Conservation (phyloP, 2,888 invertebrate species). For the Lasius fuliginosus region DNA sequence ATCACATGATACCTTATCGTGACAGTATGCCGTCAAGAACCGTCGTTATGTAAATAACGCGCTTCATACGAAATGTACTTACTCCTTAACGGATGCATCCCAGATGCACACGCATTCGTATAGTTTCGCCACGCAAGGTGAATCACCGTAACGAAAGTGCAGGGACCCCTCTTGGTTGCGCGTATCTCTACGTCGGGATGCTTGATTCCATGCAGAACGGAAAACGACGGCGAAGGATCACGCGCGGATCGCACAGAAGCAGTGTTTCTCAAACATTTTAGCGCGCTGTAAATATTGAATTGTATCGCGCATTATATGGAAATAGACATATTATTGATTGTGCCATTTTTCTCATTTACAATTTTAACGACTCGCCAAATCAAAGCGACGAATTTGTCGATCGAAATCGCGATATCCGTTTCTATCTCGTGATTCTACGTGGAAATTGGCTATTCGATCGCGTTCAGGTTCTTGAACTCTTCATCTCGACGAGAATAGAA, state of each 20-base stretch:
- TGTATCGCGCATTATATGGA: neutral
- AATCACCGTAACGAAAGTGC: conserved; percentile 48
- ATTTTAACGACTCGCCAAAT: conserved; percentile 28
- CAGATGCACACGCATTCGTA: conserved; percentile 32
- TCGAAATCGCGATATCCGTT: conserved; percentile 32
- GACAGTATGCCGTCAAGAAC: conserved; percentile 11
- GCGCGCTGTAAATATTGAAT: conserved; percentile 1
- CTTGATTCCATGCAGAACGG: conserved; percentile 42
- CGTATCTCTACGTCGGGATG: conserved; percentile 27
- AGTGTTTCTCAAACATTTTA: conserved; percentile 39
- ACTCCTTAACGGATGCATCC: conserved; percentile 38
- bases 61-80: neutral
- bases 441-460: conserved; percentile 9
- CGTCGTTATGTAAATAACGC: conserved; percentile 45
- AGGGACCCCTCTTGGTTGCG: conserved; percentile 27
- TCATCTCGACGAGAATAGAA: conserved; percentile 74
- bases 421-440: conserved; percentile 16
- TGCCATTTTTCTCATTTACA: neutral
- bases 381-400: neutral
- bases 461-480: conserved; percentile 76
- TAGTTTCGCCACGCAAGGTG: conserved; percentile 35
- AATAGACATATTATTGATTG: neutral
- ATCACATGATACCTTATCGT: neutral
- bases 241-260: conserved; percentile 10
- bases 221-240: conserved; percentile 30